Evolutionary conservation across 2,888 invertebrate genomes (phyloP).

Genomic region (Eilema sororculum): DNA sequence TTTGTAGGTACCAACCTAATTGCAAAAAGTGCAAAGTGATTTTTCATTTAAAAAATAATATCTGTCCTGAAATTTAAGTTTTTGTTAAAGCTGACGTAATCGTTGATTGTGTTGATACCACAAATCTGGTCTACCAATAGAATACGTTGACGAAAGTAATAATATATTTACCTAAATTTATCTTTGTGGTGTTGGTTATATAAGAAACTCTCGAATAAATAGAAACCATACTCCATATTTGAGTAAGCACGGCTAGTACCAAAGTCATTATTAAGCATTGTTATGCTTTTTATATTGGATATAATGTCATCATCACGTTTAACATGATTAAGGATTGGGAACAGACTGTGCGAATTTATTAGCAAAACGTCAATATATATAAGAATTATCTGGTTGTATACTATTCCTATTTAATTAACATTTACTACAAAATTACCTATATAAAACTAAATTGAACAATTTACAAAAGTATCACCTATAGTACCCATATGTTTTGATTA

Average conservation of each 20-base stretch:
- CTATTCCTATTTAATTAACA: slow-evolving; percentile 32
- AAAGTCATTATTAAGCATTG: background rate
- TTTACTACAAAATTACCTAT: slow-evolving; percentile 31
- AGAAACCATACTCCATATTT: no score
- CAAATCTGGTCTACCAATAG: no score
- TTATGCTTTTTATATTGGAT: slow-evolving; percentile 10
- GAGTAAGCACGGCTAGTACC: background rate
- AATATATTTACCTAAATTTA: no score
- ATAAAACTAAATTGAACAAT: slow-evolving; percentile 16
- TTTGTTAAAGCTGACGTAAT: no score
- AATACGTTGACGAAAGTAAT: no score
- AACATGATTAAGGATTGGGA: slow-evolving; percentile 54
- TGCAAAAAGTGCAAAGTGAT: no score
- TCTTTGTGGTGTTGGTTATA: no score
- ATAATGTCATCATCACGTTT: slow-evolving; percentile 22
- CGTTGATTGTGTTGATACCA: no score
- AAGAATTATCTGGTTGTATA: slow-evolving; percentile 39
- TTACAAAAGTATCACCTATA: background rate
- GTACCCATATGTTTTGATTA: background rate
- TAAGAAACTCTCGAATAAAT: no score
- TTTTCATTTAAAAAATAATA: no score
- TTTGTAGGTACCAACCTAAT: no score
- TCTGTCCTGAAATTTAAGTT: no score
- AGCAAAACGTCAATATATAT: slow-evolving; percentile 53
- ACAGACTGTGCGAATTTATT: slow-evolving; percentile 70